Evolutionary conservation across 2,888 invertebrate species (phyloP).

Genomic region (Drosophila prolongata): DNA sequence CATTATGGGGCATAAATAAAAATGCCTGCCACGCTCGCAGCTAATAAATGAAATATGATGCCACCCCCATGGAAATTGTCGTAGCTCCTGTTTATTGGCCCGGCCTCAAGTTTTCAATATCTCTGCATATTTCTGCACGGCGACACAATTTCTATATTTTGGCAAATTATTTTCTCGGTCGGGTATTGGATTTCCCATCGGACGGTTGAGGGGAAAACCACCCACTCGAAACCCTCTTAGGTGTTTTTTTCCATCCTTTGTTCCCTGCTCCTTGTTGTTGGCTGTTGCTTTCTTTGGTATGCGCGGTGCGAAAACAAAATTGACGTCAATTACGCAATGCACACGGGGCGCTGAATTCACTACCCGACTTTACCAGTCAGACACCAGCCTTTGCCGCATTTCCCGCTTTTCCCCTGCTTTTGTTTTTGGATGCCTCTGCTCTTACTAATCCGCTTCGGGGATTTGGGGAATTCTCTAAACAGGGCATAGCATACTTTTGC

Average conservation of each 20-base stretch:
- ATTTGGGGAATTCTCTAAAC: constrained; percentile 81
- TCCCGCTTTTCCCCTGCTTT: not conserved
- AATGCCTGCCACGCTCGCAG: constrained; percentile 67
- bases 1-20: constrained; percentile 81
- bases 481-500: constrained; percentile 75
- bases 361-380: constrained; percentile 51
- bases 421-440: constrained; percentile 56
- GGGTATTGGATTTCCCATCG: constrained; percentile 71
- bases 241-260: not conserved
- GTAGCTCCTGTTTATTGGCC: constrained; percentile 77
- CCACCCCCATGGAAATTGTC: constrained; percentile 63
- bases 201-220: constrained; percentile 7
- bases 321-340: constrained; percentile 85
- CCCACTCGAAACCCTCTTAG: constrained; percentile 20
- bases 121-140: constrained; percentile 44
- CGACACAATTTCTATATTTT: constrained; percentile 80
- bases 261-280: not conserved
- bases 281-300: constrained; percentile 62
- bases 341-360: constrained; percentile 55
- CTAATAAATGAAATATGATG: constrained; percentile 82
- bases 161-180: constrained; percentile 77
- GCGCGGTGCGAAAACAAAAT: constrained; percentile 85
- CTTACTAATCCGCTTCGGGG: constrained; percentile 84
- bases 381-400: constrained; percentile 12
- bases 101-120: constrained; percentile 47